Evolutionary conservation across 2,113 vertebrate genomes (phyloP).

Genomic region (Perca fluviatilis): DNA sequence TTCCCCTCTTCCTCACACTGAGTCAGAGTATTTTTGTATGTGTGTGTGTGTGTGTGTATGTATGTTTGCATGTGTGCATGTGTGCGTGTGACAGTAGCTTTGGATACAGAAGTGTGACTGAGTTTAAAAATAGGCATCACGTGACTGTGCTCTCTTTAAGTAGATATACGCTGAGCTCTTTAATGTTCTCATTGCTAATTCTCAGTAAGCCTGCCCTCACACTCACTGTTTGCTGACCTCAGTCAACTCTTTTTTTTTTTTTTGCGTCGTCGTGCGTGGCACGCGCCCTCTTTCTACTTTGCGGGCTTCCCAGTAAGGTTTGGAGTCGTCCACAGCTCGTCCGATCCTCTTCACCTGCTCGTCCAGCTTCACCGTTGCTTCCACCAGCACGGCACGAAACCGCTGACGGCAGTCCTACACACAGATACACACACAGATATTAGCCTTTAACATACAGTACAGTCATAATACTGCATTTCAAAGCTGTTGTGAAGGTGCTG

Average conservation of each 20-base stretch:
- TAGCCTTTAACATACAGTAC: not conserved
- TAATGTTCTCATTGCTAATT: constrained; percentile 68
- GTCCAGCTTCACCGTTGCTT: constrained; percentile 94
- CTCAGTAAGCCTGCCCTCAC: constrained; percentile 40
- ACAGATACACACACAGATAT: not conserved
- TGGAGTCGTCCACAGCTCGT: constrained; percentile 97
- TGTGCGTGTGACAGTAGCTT: constrained; percentile 13
- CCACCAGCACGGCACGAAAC: constrained; percentile 93
- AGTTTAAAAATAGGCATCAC: constrained; percentile 68
- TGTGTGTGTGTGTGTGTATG: too few relatives aligned
- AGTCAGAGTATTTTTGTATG: not conserved
- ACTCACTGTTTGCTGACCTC: constrained; percentile 46
- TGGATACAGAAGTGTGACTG: constrained; percentile 32
- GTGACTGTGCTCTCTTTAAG: constrained; percentile 61
- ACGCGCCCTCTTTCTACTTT: constrained; percentile 91
- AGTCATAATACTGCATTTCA: not conserved
- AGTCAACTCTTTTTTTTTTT: too few relatives aligned
- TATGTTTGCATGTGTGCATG: not conserved
- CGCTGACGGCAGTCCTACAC: constrained; percentile 93
- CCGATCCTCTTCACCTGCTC: constrained; percentile 95
- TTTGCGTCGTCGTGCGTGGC: too few relatives aligned
- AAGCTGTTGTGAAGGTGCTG: not conserved
- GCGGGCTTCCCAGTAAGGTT: constrained; percentile 98
- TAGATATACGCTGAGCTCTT: constrained; percentile 64
- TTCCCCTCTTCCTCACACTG: not conserved